Conservation (phyloP, 1,140 invertebrate genomes). For the Cyclina sinensis region DNA sequence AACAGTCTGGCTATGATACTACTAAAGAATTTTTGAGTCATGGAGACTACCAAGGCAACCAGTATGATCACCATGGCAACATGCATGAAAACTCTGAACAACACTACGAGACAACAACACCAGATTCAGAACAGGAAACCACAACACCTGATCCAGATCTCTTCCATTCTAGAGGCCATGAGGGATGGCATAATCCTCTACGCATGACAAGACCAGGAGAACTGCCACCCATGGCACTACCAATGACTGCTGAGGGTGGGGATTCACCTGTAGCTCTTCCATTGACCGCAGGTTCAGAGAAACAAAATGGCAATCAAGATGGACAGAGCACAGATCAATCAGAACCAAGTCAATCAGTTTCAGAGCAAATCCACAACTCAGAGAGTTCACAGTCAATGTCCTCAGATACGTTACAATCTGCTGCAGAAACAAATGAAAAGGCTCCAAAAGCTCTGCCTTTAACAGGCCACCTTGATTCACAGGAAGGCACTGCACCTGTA, state of each 20-base stretch:
- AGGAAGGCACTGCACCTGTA: slow-evolving; percentile 21
- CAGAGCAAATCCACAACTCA: not conserved
- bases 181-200: slow-evolving; percentile 4
- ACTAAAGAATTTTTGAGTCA: not conserved
- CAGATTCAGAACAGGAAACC: not conserved
- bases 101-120: not conserved
- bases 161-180: not conserved
- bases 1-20: not conserved
- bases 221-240: slow-evolving; percentile 32
- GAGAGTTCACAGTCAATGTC: too few relatives aligned
- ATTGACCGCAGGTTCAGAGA: too few relatives aligned
- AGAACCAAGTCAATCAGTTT: not conserved
- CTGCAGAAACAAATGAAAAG: too few relatives aligned
- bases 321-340: not conserved
- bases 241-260: not conserved
- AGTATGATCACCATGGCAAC: not conserved
- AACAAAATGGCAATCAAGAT: not conserved
- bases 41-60: not conserved
- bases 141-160: slow-evolving; percentile 21
- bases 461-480: not conserved
- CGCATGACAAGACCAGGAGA: slow-evolving; percentile 25
- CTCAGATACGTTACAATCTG: too few relatives aligned
- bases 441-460: slow-evolving; percentile 20
- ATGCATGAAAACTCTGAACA: not conserved
- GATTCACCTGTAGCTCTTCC: not conserved